Base-by-base conservation (phyloP, 2,888 invertebrate species). In the Terebella lapidaria region DNA sequence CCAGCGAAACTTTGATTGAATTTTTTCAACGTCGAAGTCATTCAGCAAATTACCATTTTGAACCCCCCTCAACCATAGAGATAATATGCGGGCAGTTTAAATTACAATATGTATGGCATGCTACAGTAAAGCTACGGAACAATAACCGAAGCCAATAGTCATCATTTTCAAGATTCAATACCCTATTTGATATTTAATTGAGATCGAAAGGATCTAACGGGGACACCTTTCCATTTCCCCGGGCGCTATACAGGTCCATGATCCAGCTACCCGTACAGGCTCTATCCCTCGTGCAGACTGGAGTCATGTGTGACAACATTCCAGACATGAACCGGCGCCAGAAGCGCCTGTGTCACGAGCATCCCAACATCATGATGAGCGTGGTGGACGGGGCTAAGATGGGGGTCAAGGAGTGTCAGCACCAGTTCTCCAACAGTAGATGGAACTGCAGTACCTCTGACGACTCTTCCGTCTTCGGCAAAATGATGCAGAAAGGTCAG, bases 401-500 rank as follows among this genome's bases (percentile, higher is more conserved):
- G 29, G 81, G 81, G 5, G 74, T 81, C 25, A 67, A 72, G 49
- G 80, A 81, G 64, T 81, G 81, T 59, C 80, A 80, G 65, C 67
- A 67, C 53, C 81, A 81, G 71, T 81, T 81, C 66, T 61, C 69
- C 4, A 64, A 72, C 57, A 74, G 78, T 59, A 67, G 81, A 25
- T 81, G 81, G 81, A 81, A 81, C 66, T 75, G 75, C 56, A 73
- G 60, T 53, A 76, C 79, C 0, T 64, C 77, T 0, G 71, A 76
- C 52, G 80, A 80, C 53, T 70, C 79, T 2, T 75, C 78, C 1
- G 79, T 81, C n/a, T 81, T 81, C 58, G 81, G 81, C 15, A 81
- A 80, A 65, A 71, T 79, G 53, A 74, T 81, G 70, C 70, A 77
- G 1, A 80, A 76, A 77, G 78, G 81, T 81, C 67, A 68, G 49